These are phyloP conservation scores for Iselma pallidipennis DNA, from an alignment of 2,888 invertebrate species.

Conservation along the genomic window DNA sequence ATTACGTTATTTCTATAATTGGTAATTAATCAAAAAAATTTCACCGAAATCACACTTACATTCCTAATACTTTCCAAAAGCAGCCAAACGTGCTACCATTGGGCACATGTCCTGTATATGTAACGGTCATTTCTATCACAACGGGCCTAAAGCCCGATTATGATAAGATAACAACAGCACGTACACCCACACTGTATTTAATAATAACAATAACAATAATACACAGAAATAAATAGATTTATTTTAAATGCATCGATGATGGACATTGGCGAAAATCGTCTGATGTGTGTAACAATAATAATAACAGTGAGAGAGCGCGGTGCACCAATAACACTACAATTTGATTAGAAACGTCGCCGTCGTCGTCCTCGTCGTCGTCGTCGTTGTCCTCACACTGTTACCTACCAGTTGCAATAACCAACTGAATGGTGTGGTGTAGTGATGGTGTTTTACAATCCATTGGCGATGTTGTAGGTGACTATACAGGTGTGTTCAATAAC, in stretches of 20 bases:
- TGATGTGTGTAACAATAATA: no score
- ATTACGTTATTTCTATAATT: constrained; percentile 6
- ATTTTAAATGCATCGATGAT: not conserved
- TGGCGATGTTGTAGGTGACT: constrained; percentile 30
- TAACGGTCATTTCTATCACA: constrained; percentile 73
- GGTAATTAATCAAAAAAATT: constrained; percentile 1
- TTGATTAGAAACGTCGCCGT: not conserved
- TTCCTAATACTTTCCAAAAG: constrained; percentile 73
- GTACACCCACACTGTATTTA: constrained; percentile 13
- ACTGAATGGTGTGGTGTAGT: constrained; percentile 11
- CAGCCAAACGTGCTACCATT: constrained; percentile 92
- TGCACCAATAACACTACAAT: not conserved
- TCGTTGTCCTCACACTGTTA: not conserved
- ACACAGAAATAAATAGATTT: not conserved
- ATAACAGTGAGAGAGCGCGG: not conserved
- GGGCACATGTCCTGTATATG: constrained; percentile 88
- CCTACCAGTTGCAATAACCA: constrained; percentile 3
- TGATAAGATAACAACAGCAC: constrained; percentile 2
- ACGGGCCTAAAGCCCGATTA: constrained; percentile 24
- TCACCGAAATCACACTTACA: constrained; percentile 38
- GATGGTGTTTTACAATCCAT: constrained; percentile 19
- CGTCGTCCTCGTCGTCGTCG: not conserved
- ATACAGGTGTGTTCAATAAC: constrained; percentile 32
- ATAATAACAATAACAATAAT: not conserved
- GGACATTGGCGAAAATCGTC: constrained; percentile 13